Evolutionary conservation across 2,888 invertebrate genomes (phyloP), one percentile per base, ranked within the genome.

Genomic region (Sympetrum striolatum): DNA sequence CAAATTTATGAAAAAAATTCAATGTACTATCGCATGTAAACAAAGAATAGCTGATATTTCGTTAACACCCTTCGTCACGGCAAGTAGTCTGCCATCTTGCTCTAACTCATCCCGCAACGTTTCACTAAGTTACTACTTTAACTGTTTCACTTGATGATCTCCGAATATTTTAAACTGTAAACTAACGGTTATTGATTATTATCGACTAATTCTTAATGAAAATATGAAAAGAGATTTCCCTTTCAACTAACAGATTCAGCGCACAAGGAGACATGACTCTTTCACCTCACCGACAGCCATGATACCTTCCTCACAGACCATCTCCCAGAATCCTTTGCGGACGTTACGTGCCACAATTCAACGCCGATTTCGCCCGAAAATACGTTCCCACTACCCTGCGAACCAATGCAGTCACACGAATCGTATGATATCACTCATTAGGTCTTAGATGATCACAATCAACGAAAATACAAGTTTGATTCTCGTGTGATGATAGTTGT

Each of bases 291-390:
- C 86, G 86, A 86, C 86, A 86, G 86, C 86, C 86, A 86, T 86
- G 86, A 86, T 86, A 86, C 86, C 91, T 92, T 91, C 92, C 91
- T 92, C 91, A 53, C 91, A 90, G 58, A 73, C 80, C 86, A 81
- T 91, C 90, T 91, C 92, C 92, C 92, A 92, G 91, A 91, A 91
- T 92, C 91, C 92, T 90, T 91, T 90, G 92, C 92, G 91, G 79
- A 81, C 82, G 91, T 91, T 91, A 92, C 91, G 92, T 91, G 91
- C 92, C 91, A 91, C 91, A 92, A 91, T 92, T 92, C 91, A 92
- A 92, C 91, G 90, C 91, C 91, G 91, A 81, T 58, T 91, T 91
- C 90, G 81, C 91, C 91, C 91, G 90, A 91, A 91, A 91, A 92
- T 91, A 91, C 91, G 91, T 91, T 91, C 91, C 80, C 39, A 81